A percentile compares a stretch with the other conserved stretches of the same genome.
Conservation (phyloP, 2,888 invertebrate species). For the Leptopilina drosophilae region DNA sequence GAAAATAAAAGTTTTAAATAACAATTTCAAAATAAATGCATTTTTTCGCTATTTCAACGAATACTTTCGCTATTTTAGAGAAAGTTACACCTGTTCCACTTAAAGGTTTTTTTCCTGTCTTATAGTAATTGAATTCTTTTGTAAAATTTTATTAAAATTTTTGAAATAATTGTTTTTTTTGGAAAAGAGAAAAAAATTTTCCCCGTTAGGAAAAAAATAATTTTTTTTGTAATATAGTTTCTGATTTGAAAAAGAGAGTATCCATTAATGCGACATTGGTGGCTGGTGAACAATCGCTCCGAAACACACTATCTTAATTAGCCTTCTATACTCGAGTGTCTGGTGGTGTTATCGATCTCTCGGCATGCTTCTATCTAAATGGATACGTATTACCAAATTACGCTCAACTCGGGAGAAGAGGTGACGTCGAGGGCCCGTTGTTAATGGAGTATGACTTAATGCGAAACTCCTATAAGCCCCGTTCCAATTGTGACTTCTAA, state of each 20-base stretch:
- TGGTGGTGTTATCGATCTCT: constrained; percentile 39
- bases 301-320: constrained; percentile 39
- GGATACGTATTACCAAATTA: constrained; percentile 40
- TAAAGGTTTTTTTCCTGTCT: no score
- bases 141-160: no score
- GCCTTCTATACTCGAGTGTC: constrained; percentile 38
- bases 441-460: constrained; percentile 40
- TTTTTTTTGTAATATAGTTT: background rate
- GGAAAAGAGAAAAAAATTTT: no score
- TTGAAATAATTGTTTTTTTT: no score
- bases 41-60: no score
- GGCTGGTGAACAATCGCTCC: constrained; percentile 19
- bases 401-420: constrained; percentile 36
- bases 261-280: constrained; percentile 26
- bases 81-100: no score
- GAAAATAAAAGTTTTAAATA: no score
- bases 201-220: background rate
- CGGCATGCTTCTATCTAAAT: constrained; percentile 38
- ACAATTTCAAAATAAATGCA: no score
- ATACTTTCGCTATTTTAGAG: no score
- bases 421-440: constrained; percentile 36
- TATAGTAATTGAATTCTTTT: no score
- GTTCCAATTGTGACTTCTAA: constrained; percentile 19
- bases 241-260: background rate
- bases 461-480: constrained; percentile 30